These are phyloP conservation scores for Pammene aurita DNA, from an alignment of 2,888 invertebrate genomes.

Conservation along the genomic window DNA sequence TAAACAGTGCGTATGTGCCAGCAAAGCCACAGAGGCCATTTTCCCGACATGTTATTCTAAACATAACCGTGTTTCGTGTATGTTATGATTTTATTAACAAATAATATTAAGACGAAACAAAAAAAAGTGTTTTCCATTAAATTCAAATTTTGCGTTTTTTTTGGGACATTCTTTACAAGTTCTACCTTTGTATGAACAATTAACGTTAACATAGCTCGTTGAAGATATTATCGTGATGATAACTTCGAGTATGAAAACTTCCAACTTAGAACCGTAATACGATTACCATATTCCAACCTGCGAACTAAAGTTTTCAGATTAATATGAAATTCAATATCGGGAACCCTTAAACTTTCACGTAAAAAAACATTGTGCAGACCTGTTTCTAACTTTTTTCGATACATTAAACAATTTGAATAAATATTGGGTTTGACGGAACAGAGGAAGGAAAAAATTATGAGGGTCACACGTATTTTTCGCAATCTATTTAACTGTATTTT, in stretches of 20 bases:
- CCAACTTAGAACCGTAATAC: not conserved
- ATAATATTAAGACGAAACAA: too few species aligned
- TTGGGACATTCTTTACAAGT: too few species aligned
- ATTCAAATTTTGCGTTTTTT: too few species aligned
- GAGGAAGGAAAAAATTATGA: not conserved
- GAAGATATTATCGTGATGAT: not conserved
- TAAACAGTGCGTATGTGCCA: too few species aligned
- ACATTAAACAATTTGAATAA: constrained; percentile 26
- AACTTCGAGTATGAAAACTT: constrained; percentile 3
- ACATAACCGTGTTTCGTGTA: too few species aligned
- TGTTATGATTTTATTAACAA: too few species aligned
- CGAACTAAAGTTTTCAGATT: constrained; percentile 21
- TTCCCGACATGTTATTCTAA: too few species aligned
- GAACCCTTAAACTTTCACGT: constrained; percentile 10
- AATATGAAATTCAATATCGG: constrained; percentile 28
- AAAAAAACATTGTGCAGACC: constrained; percentile 15
- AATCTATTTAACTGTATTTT: too few species aligned
- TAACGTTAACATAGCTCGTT: not conserved
- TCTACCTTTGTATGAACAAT: too few species aligned
- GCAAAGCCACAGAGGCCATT: too few species aligned
- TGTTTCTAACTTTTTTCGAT: constrained; percentile 13
- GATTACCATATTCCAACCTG: constrained; percentile 22
- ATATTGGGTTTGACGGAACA: constrained; percentile 8
- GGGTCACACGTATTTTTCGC: not conserved
- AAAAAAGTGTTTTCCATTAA: too few species aligned